Base-by-base conservation (phyloP, 2,113 vertebrate genomes). In the Hypomesus transpacificus region DNA sequence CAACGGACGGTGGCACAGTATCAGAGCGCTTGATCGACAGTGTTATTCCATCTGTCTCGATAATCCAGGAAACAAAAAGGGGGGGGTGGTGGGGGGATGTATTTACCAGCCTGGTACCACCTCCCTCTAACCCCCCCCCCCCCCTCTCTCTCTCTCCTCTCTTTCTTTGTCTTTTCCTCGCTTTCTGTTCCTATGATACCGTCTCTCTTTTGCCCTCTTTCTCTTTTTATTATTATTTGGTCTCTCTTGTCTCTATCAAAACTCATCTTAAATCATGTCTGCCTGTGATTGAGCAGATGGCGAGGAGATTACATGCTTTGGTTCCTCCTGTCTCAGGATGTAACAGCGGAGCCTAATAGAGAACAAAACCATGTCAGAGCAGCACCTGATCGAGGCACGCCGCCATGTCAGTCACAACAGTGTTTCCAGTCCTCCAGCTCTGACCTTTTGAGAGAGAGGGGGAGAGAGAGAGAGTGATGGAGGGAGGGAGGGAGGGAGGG, bases 261-360 rank as follows among this genome's bases (percentile, higher is more conserved):
- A 64, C 53, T 63, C 39, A 60, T 53, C 62, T 82, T 18, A 39
- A 69, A 75, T 58, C 50, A 52, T 79, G 68, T 70, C 71, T 67
- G 62, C 57, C 11, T 70, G 68, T 59, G 64, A 69, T 76, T 74
- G 76, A 34, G 62, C 69, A 70, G 69, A 66, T 65, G 71, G 51
- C 22, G 17, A 13, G 31, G 51, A 61, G 57, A 51, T 69, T 22
- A 60, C 20, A 31, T 56, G 13, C 62, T 22, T 53, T 69, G 51
- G 53, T 76, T 60, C 17, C 17, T 16, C 52, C 64, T 8, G 17
- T 67, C 50, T 51, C 16, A 58, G 56, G 51, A 65, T 69, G 11
- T n/a, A 59, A 59, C 46, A 61, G 56, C 20, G 11, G 17, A 34
- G n/a, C 54, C 46, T 50, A 70, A 70, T 51, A 56, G 22, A 60